Base-by-base conservation (phyloP, 2,888 invertebrate species). In the Caenorhabditis macrosperma region DNA sequence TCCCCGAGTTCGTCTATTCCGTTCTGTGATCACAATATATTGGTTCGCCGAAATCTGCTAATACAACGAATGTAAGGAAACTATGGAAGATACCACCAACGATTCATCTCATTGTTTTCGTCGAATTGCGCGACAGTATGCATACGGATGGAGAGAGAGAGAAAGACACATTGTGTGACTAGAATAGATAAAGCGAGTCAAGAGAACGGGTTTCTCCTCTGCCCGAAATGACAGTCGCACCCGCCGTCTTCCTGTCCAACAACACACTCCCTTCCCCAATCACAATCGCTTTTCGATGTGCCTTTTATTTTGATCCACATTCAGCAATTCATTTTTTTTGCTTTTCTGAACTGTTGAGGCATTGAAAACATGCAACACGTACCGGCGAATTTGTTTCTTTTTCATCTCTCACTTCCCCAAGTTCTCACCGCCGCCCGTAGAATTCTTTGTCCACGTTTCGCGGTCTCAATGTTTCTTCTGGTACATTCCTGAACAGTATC, bases 141-240 rank as follows among this genome's bases (percentile, higher is more conserved):
- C 48, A 63, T 46, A 50, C 26, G 57, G 59, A 72, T 57, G 24
- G 30, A 33, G n/a, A 24, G 24, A 57, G 22, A 15, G n/a, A n/a
- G n/a, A 35, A 22, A 24, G 59, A 38, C 10, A 35, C 35, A 22
- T 24, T 54, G 50, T 41, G 52, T 17, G 69, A 69, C 69, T 60
- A 33, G 72, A 72, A 74, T 74, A 74, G 74, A 74, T 74, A 74
- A 59, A 74, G 64, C 64, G 38, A 72, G 63, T 57, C 61, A 52
- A 54, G 59, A 76, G 46, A 76, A 76, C 76, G 76, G 76, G 76
- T 76, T 76, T 76, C 44, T 44, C 17, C 44, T 44, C 44, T n/a
- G 55, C 41, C 61, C 68, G 63, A 67, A 67, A 76, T 68, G 68
- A 76, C 76, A 68, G 76, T 68, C 76, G 76, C 76, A 68, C 75